These are phyloP conservation scores for Hemaris fuciformis DNA, from an alignment of 2,888 invertebrate genomes.

Conservation along the genomic window DNA sequence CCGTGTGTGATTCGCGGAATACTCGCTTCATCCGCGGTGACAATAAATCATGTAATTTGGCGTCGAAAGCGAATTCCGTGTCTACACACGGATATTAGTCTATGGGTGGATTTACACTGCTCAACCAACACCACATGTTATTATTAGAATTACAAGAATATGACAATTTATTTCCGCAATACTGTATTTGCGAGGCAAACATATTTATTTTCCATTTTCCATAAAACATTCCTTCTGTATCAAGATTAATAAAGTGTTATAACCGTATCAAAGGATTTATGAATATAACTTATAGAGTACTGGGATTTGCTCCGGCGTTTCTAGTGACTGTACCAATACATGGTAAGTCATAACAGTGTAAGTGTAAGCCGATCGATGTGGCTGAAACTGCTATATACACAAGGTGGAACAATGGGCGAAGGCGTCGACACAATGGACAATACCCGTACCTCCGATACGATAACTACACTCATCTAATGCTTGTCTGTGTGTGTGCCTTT, in stretches of 20 bases:
- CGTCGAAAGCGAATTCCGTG: constrained; percentile 62
- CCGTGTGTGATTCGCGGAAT: neutral
- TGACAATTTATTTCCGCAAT: constrained; percentile 65
- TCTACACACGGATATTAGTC: constrained; percentile 41
- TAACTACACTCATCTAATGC: constrained; percentile 66
- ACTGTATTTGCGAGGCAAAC: constrained; percentile 52
- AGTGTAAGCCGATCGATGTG: constrained; percentile 61
- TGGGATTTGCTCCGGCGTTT: constrained; percentile 30
- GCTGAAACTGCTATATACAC: constrained; percentile 52
- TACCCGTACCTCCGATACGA: constrained; percentile 66
- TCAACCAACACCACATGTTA: constrained; percentile 68
- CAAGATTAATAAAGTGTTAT: constrained; percentile 29
- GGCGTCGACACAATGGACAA: constrained; percentile 78
- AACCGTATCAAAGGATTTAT: constrained; percentile 24
- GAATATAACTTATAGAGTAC: neutral
- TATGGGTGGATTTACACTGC: constrained; percentile 62
- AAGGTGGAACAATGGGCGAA: constrained; percentile 67
- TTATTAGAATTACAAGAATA: constrained; percentile 64
- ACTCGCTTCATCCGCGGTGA: constrained; percentile 54
- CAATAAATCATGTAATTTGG: constrained; percentile 80
- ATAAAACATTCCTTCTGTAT: neutral
- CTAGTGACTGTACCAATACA: constrained; percentile 42
- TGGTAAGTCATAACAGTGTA: constrained; percentile 59
- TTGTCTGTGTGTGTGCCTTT: constrained; percentile 60
- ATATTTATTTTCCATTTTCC: constrained; percentile 52